phyloP scores from a whole-genome alignment of 2,888 invertebrate species.

The Phengaris arion region DNA sequence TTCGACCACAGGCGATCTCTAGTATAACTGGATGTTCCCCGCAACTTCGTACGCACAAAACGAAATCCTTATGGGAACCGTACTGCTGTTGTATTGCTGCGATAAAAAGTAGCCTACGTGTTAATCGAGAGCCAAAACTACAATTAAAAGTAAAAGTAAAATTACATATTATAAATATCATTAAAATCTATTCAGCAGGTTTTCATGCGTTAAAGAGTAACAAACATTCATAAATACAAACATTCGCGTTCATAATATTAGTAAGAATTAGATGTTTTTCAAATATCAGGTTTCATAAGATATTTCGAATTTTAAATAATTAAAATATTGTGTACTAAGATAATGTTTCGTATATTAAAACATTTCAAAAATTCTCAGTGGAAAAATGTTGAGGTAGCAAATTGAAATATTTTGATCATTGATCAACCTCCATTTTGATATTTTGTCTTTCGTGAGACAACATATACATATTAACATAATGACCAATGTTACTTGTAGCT shows the following conservation, averaged over 20 bases:
- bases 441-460: neutral
- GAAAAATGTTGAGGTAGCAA: neutral
- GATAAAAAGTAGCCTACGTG: too few species aligned
- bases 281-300: neutral
- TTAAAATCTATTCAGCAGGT: too few species aligned
- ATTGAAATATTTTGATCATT: constrained; percentile 3
- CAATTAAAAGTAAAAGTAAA: too few species aligned
- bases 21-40: too few species aligned
- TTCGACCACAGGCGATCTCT: too few species aligned
- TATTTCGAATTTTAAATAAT: neutral
- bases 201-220: too few species aligned
- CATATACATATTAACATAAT: neutral
- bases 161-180: too few species aligned
- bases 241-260: neutral
- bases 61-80: too few species aligned
- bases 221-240: too few species aligned
- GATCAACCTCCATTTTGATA: neutral
- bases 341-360: neutral
- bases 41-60: too few species aligned
- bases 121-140: too few species aligned
- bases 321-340: neutral
- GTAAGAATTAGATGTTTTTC: neutral
- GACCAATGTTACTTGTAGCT: neutral
- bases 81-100: too few species aligned
- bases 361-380: neutral